Percentiles rank a stretch among this genome's conserved stretches.
phyloP scores from a whole-genome alignment of 2,113 vertebrate species.

The Uropsilus gracilis region DNA sequence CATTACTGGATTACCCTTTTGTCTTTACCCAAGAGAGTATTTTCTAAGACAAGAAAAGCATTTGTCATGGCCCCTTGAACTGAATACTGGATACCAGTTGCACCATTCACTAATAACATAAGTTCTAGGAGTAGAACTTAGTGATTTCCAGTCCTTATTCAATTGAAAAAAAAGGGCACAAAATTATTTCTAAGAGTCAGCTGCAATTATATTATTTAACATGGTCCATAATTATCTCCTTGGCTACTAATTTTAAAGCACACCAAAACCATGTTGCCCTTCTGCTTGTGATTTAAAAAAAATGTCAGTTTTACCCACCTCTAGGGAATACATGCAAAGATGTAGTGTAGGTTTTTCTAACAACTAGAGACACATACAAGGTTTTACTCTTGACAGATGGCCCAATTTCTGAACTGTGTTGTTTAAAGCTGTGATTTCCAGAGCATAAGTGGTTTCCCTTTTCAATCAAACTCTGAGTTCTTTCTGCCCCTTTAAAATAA shows the following conservation, averaged over 20 bases:
- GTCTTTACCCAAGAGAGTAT: background rate
- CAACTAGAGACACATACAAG: rapidly evolving
- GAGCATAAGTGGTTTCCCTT: background rate
- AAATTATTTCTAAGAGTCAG: background rate
- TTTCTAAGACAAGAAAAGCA: background rate
- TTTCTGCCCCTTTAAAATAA: background rate
- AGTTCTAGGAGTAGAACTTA: too few relatives aligned
- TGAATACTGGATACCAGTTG: background rate
- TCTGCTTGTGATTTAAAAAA: background rate
- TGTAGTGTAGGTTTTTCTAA: rapidly evolving
- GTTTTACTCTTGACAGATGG: background rate
- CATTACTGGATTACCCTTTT: background rate
- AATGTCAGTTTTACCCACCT: background rate
- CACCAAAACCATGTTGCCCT: background rate
- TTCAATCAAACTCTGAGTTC: background rate
- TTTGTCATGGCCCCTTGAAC: rapidly evolving
- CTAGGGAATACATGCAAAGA: rapidly evolving
- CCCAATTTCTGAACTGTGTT: background rate
- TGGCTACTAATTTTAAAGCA: background rate
- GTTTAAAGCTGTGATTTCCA: background rate
- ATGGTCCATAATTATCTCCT: background rate
- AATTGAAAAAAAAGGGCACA: background rate
- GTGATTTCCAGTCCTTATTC: background rate
- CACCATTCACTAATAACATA: background rate
- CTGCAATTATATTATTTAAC: background rate